These are phyloP conservation scores for Spinibarbus caldwelli DNA, from an alignment of 2,797 vertebrate genomes.

Conservation along the genomic window DNA sequence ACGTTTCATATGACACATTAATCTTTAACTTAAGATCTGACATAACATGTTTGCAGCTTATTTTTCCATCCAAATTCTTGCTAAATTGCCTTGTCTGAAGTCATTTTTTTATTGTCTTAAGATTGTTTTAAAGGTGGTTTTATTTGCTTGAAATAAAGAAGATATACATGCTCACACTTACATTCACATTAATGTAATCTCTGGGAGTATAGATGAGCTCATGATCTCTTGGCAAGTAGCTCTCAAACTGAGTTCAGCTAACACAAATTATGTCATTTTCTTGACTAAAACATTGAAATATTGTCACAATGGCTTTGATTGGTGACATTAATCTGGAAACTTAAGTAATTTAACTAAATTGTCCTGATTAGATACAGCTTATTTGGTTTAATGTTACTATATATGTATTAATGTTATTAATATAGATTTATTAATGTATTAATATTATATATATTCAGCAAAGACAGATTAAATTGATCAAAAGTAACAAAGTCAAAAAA, in stretches of 20 bases:
- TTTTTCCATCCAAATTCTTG: constrained; percentile 15
- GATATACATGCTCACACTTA: not conserved
- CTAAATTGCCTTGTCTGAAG: no score
- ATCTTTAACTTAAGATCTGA: not conserved
- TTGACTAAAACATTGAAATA: constrained; percentile 61
- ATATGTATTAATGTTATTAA: no score
- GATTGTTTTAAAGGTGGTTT: constrained; percentile 1
- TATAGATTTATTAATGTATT: no score
- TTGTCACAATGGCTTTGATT: constrained; percentile 61
- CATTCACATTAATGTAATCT: constrained; percentile 62
- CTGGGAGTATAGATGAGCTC: constrained; percentile 64
- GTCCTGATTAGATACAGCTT: not conserved
- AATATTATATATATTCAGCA: no score
- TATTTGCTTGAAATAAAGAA: constrained; percentile 15
- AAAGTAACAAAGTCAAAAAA: no score
- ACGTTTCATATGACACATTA: not conserved
- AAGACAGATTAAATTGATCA: no score
- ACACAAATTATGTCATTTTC: constrained; percentile 73
- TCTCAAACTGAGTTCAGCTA: constrained; percentile 67
- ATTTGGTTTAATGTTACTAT: constrained; percentile 2
- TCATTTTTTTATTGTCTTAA: not conserved
- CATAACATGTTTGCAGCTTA: not conserved
- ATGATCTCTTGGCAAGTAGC: constrained; percentile 70
- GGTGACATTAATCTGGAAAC: constrained; percentile 57
- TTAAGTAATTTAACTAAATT: constrained; percentile 50